A percentile compares a stretch with the other conserved stretches of the same genome.
These are phyloP conservation scores for Eublepharis macularius DNA, from an alignment of 2,113 vertebrate species.

Conservation along the genomic window DNA sequence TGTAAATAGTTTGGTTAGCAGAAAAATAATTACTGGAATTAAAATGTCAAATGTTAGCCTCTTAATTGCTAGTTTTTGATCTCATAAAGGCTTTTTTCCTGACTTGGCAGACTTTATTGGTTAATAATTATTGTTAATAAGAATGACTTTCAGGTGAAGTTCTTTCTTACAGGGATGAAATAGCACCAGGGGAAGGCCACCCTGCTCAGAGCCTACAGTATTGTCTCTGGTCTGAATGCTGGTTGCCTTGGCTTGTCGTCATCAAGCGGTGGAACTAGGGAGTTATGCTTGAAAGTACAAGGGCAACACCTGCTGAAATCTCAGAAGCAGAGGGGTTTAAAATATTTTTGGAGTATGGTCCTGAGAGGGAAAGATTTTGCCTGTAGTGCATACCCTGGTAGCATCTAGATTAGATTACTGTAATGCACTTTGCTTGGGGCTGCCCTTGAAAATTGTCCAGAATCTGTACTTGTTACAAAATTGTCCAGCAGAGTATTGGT, in stretches of 20 bases:
- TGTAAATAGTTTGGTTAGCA: conserved; percentile 39
- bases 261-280: too few relatives aligned
- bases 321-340: too few relatives aligned
- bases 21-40: conserved; percentile 25
- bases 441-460: too few relatives aligned
- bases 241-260: neutral
- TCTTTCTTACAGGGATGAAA: neutral
- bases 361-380: too few relatives aligned
- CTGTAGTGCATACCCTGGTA: too few relatives aligned
- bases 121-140: conserved; percentile 22
- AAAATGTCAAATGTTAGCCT: conserved; percentile 39
- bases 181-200: neutral
- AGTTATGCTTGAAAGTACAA: too few relatives aligned
- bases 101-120: conserved; percentile 16
- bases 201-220: neutral
- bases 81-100: conserved; percentile 15
- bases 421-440: too few relatives aligned
- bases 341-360: too few relatives aligned
- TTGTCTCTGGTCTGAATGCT: neutral
- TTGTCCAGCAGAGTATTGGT: too few relatives aligned
- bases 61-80: conserved; percentile 34
- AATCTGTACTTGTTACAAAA: too few relatives aligned
- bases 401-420: too few relatives aligned
- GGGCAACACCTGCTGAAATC: too few relatives aligned
- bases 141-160: neutral